Evolutionary conservation across 37 sponge, comb jelly and placozoan species (phyloP), one percentile per base, ranked within the genome.

Genomic region (Spongilla lacustris): DNA sequence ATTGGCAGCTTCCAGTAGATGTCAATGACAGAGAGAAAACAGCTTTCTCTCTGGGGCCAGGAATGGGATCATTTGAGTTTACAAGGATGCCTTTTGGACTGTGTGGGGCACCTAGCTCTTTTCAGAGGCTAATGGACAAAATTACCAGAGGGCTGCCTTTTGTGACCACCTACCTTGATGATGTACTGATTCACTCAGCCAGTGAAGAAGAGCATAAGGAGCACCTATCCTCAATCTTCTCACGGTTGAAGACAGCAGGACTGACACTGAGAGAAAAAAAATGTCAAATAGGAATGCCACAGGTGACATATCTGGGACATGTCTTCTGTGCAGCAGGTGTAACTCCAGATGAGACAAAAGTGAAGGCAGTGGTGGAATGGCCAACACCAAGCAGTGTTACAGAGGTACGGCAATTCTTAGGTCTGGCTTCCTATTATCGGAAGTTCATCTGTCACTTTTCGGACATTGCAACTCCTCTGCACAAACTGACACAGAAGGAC

Each of bases 1-100:
- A 84, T 68, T 89, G 87, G 84, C 94, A 90, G 71, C 22, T 93
- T n/a, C 90, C 90, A 36, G 73, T 93, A 27, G 58, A 80, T 11
- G 50, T 75, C n/a, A 67, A 79, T 17, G 88, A 92, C 46, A 41
- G 24, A 10, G 84, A 67, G 50, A 87, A 84, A 70, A 88, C 93
- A 36, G 90, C 87, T 36, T 89, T 93, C 66, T 80, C 37, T 69
- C 76, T 84, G 37, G 87, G 86, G 11, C 93, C 89, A 30, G 93
- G 90, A 2, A 82, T 89, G 84, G 89, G 89, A 0, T 75, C 84
- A 41, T 92, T 66, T 74, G 70, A 92, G 50, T 92, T 92, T 46
- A 49, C 32, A 2, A 67, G 66, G 5, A 81, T 89, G 87, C 79
- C 89, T 38, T 88, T 89, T 69, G 89, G 89, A 0, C 58, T 93